Evolutionary conservation across 2,888 invertebrate species (phyloP).

Genomic region (Amiota mariae): DNA sequence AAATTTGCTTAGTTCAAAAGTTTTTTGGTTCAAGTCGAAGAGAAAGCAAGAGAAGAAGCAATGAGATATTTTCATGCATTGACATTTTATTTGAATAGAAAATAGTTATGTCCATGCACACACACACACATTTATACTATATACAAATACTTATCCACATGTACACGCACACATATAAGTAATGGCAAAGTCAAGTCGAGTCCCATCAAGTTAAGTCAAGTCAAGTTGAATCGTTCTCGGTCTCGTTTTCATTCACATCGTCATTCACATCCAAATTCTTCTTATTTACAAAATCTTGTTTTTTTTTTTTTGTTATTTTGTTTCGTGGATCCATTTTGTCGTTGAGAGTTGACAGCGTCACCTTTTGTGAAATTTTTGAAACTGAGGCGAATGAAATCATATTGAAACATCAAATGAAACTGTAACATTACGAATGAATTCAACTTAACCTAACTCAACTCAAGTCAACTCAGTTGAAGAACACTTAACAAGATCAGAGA

Average conservation of each 20-base stretch:
- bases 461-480: background rate
- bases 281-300: no score
- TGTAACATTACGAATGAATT: background rate
- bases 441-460: background rate
- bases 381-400: no score
- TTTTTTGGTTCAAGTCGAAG: background rate
- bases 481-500: constrained; percentile 24
- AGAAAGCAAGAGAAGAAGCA: background rate
- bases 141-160: background rate
- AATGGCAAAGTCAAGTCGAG: background rate
- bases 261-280: no score
- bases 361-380: background rate
- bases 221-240: background rate
- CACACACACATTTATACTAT: no score
- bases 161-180: background rate
- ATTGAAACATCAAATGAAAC: no score
- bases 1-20: constrained; percentile 13
- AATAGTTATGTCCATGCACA: constrained; percentile 9
- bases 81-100: constrained; percentile 19
- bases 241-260: background rate
- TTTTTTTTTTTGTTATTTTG: no score
- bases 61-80: background rate
- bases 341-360: background rate
- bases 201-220: background rate
- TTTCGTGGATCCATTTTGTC: no score